A percentile compares a stretch with the other conserved stretches of the same genome.
Conservation (phyloP, 2,797 vertebrate species). For the Phrynocephalus vlangalii region DNA sequence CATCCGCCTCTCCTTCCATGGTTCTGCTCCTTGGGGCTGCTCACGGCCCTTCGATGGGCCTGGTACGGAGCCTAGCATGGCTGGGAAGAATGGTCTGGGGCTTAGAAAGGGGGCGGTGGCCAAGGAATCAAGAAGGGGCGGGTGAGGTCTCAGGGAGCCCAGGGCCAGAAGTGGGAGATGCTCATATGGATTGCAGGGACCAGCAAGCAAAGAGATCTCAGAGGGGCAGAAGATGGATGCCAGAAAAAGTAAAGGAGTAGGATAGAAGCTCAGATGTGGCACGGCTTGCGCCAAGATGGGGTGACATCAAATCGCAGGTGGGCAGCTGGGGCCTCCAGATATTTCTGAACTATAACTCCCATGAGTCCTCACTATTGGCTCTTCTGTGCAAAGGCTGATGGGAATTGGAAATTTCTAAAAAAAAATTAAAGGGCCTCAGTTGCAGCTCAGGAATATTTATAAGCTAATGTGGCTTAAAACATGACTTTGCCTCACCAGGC, state of each 20-base stretch:
- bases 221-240: background rate
- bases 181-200: background rate
- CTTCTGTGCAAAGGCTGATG: no score
- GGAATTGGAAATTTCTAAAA: no score
- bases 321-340: no score
- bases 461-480: background rate
- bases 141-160: background rate
- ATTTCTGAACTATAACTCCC: no score
- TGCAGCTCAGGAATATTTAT: background rate
- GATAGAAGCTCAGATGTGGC: background rate
- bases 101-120: background rate
- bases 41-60: constrained; percentile 84
- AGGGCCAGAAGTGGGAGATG: background rate
- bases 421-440: no score
- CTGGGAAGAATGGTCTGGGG: background rate
- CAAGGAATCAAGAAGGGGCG: no score
- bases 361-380: no score
- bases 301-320: background rate
- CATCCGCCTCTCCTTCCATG: constrained; percentile 88
- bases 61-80: constrained; percentile 74
- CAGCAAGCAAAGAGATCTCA: background rate
- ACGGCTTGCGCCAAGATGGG: background rate
- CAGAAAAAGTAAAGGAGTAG: background rate
- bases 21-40: constrained; percentile 75
- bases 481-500: background rate